These are phyloP conservation scores for Catharus bicknelli DNA, from an alignment of 2,113 vertebrate genomes.

Conservation along the genomic window DNA sequence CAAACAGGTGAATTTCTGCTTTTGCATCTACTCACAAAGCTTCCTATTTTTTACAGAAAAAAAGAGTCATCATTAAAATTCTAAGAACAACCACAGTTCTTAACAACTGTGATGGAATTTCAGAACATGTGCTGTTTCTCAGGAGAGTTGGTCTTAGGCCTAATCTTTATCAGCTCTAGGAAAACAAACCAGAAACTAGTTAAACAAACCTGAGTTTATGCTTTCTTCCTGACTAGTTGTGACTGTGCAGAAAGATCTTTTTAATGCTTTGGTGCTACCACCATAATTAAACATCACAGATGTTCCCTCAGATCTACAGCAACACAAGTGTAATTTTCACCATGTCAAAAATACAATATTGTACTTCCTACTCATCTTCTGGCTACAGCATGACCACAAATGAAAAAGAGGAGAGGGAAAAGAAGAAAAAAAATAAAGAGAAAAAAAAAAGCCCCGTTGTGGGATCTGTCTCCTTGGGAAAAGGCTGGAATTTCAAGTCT, in stretches of 20 bases:
- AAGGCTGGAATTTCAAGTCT: conserved; percentile 36
- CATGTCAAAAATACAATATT: background rate
- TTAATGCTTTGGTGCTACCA: background rate
- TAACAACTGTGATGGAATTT: background rate
- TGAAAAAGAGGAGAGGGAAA: fast-evolving
- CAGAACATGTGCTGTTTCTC: background rate
- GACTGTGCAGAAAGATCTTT: background rate
- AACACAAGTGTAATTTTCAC: background rate
- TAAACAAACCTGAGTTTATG: background rate
- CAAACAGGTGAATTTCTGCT: background rate
- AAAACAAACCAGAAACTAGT: background rate
- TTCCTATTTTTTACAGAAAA: background rate
- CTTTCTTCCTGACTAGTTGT: background rate
- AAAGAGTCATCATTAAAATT: background rate
- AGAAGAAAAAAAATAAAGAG: no score
- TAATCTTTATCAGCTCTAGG: background rate
- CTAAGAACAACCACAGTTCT: background rate
- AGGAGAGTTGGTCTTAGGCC: background rate
- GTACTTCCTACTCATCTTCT: background rate
- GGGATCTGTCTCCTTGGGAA: background rate
- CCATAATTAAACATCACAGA: background rate
- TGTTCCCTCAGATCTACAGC: background rate
- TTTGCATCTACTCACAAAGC: conserved; percentile 19
- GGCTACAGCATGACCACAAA: background rate
- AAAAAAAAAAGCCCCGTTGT: background rate